These are phyloP conservation scores for Mythimna loreyi DNA, from an alignment of 2,888 invertebrate species.

Conservation along the genomic window DNA sequence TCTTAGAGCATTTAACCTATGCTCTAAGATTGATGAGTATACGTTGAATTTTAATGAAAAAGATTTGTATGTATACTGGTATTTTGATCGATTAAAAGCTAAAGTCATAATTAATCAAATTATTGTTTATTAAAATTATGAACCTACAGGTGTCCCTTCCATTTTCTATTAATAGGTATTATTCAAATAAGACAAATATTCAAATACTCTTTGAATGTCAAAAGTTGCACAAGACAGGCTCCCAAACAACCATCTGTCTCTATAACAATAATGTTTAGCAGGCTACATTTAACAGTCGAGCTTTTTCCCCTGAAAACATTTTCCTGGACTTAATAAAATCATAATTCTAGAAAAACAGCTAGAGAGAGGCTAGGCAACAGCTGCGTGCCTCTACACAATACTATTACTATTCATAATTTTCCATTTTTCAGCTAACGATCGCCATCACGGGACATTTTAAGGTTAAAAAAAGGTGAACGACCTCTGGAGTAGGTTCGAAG, in stretches of 20 bases:
- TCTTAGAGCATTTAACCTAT: too few species aligned
- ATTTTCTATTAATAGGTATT: too few species aligned
- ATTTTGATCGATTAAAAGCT: background rate
- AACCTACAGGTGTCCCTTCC: too few species aligned
- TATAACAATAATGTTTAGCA: too few species aligned
- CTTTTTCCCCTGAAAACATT: too few species aligned
- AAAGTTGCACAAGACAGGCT: too few species aligned
- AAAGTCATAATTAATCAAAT: background rate
- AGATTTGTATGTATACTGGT: background rate
- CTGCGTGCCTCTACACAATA: constrained; percentile 29
- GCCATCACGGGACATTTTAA: constrained; percentile 21
- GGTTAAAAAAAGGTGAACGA: constrained; percentile 31
- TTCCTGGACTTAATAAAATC: background rate
- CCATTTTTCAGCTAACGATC: constrained; percentile 29
- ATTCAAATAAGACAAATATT: too few species aligned
- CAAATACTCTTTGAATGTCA: too few species aligned
- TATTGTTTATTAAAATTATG: too few species aligned
- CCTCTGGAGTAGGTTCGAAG: constrained; percentile 34
- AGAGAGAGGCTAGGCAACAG: constrained; percentile 13
- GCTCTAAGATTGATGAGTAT: too few species aligned
- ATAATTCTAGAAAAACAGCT: background rate
- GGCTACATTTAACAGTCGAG: too few species aligned
- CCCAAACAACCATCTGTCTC: too few species aligned
- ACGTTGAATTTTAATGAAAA: background rate
- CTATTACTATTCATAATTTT: constrained; percentile 22